Evolutionary conservation across 2,888 invertebrate genomes (phyloP).

Genomic region (Cheilosia urbana): DNA sequence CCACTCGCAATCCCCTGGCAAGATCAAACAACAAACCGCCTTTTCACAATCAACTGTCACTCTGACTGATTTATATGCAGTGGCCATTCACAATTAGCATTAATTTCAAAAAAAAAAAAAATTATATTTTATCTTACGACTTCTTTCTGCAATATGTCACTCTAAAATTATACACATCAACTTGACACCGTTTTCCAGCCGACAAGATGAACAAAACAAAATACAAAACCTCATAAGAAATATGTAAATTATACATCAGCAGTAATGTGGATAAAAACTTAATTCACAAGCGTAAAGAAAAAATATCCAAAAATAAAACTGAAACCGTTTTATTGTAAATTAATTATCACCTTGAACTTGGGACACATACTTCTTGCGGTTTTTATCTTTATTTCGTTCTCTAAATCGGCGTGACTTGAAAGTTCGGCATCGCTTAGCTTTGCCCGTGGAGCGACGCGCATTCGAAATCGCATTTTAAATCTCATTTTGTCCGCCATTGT

Average conservation of each 20-base stretch:
- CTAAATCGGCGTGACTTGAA: not conserved
- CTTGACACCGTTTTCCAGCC: constrained; percentile 16
- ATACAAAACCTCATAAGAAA: constrained; percentile 12
- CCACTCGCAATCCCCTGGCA: too few species aligned
- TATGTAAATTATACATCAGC: not conserved
- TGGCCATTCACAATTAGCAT: not conserved
- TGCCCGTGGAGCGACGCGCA: too few species aligned
- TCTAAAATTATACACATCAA: not conserved
- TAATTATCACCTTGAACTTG: constrained; percentile 40
- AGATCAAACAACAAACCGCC: too few species aligned
- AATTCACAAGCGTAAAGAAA: constrained; percentile 1
- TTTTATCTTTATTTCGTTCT: constrained; percentile 9
- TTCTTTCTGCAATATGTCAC: constrained; percentile 4
- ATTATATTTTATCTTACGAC: not conserved
- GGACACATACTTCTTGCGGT: not conserved
- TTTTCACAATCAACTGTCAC: too few species aligned
- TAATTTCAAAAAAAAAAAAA: not conserved
- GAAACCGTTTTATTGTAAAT: constrained; percentile 24
- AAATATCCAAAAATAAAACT: not conserved
- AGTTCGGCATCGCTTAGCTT: not conserved
- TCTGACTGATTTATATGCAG: too few species aligned
- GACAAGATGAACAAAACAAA: constrained; percentile 1
- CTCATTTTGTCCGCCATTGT: not conserved
- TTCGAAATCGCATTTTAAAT: not conserved
- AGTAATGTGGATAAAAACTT: constrained; percentile 2